Conservation (phyloP, 1,140 invertebrate species). For the Ips typographus region DNA sequence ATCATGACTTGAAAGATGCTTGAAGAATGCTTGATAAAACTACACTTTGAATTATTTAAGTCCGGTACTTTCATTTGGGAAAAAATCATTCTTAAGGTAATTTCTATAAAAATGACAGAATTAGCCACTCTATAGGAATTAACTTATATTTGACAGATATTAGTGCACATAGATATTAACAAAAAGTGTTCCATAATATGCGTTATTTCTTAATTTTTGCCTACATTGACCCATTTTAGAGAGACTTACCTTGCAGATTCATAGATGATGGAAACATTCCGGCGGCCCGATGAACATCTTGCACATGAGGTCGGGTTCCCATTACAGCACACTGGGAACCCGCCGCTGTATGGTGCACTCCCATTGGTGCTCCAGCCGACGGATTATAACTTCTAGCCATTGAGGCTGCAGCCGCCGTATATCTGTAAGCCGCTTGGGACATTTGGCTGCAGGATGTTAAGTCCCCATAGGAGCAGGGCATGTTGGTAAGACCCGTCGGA, state of each 20-base stretch:
- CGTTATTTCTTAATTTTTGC: too few species aligned
- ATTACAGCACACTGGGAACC: constrained; percentile 61
- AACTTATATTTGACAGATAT: too few species aligned
- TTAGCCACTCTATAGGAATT: too few species aligned
- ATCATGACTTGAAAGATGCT: too few species aligned
- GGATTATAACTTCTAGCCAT: constrained; percentile 56
- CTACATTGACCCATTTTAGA: too few species aligned
- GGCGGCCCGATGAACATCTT: constrained; percentile 60
- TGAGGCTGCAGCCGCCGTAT: constrained; percentile 62
- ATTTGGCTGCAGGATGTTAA: constrained; percentile 84
- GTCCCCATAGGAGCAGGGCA: constrained; percentile 80
- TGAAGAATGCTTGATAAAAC: too few species aligned
- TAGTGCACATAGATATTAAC: too few species aligned
- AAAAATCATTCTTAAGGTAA: too few species aligned
- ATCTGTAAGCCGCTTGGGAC: constrained; percentile 74
- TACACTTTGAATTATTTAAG: too few species aligned
- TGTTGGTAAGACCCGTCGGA: constrained; percentile 60
- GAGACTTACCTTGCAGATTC: constrained; percentile 63
- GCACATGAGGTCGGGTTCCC: constrained; percentile 57
- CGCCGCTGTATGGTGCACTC: constrained; percentile 57
- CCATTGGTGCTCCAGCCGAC: constrained; percentile 51
- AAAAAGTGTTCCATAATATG: too few species aligned
- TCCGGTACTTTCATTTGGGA: too few species aligned
- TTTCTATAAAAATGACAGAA: too few species aligned
- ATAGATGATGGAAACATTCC: constrained; percentile 64